Conservation (phyloP, 2,113 vertebrate genomes). For the Poeciliopsis prolifica region DNA sequence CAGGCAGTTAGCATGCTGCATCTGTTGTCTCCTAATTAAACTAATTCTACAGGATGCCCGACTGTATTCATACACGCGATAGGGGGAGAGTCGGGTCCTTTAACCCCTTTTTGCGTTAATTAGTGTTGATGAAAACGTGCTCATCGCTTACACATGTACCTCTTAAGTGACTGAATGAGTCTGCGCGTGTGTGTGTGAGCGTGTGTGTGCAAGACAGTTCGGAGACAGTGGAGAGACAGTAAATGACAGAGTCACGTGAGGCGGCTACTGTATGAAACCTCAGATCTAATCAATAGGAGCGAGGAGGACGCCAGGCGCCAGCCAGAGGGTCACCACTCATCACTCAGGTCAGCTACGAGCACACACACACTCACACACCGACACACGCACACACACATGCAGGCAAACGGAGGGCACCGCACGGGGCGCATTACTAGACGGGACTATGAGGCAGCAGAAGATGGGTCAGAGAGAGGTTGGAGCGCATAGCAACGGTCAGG, state of each 20-base stretch:
- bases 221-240: constrained; percentile 76
- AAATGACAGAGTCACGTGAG: constrained; percentile 79
- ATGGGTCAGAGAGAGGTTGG: constrained; percentile 76
- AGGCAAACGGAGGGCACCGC: constrained; percentile 47
- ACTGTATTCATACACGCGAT: constrained; percentile 56
- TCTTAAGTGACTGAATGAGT: constrained; percentile 46
- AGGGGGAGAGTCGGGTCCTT: constrained; percentile 49
- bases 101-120: constrained; percentile 63
- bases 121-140: constrained; percentile 42
- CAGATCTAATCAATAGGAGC: constrained; percentile 80
- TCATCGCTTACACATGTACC: constrained; percentile 35
- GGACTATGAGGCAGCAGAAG: constrained; percentile 70
- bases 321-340: constrained; percentile 80
- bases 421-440: constrained; percentile 67
- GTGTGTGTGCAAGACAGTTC: constrained; percentile 59
- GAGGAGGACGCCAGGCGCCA: constrained; percentile 80
- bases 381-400: constrained; percentile 37
- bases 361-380: too few relatives aligned
- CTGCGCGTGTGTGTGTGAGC: constrained; percentile 2
- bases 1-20: constrained; percentile 63
- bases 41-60: constrained; percentile 53
- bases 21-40: too few relatives aligned
- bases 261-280: constrained; percentile 79
- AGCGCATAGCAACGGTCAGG: constrained; percentile 69
- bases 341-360: constrained; percentile 74